A percentile compares a stretch with the other conserved stretches of the same genome.
Evolutionary conservation across 2,888 invertebrate species (phyloP).

Genomic region (Amblyjoppa proteus): DNA sequence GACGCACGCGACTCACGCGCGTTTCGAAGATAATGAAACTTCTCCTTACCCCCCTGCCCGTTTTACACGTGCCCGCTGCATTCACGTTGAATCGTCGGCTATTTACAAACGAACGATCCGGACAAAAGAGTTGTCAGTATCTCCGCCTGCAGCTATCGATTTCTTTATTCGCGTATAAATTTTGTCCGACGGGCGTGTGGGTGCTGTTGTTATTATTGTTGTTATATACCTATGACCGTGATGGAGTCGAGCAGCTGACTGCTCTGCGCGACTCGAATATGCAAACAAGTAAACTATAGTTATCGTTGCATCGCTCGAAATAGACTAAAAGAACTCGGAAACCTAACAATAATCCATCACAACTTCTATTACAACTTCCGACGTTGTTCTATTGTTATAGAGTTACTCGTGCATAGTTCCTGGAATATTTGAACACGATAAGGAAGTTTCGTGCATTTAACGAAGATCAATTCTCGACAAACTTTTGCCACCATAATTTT

Average conservation of each 20-base stretch:
- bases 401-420: too few species aligned
- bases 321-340: conserved; percentile 4
- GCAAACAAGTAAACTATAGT: conserved; percentile 22
- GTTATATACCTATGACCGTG: background rate
- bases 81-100: background rate
- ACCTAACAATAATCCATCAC: background rate
- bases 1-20: conserved; percentile 53
- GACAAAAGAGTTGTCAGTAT: background rate
- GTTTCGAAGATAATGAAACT: conserved; percentile 32
- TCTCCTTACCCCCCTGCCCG: background rate
- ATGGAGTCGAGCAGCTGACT: conserved; percentile 8
- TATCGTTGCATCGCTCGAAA: conserved; percentile 28
- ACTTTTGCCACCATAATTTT: too few species aligned
- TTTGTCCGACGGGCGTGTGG: background rate
- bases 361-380: too few species aligned
- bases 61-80: background rate
- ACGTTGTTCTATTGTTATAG: too few species aligned
- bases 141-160: background rate
- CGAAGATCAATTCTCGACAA: too few species aligned
- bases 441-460: too few species aligned
- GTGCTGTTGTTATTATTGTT: conserved; percentile 18
- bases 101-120: background rate
- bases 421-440: too few species aligned
- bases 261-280: background rate
- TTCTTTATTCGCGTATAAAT: background rate